Evolutionary conservation across 2,888 invertebrate species (phyloP).

Genomic region (Andrena bicolor): DNA sequence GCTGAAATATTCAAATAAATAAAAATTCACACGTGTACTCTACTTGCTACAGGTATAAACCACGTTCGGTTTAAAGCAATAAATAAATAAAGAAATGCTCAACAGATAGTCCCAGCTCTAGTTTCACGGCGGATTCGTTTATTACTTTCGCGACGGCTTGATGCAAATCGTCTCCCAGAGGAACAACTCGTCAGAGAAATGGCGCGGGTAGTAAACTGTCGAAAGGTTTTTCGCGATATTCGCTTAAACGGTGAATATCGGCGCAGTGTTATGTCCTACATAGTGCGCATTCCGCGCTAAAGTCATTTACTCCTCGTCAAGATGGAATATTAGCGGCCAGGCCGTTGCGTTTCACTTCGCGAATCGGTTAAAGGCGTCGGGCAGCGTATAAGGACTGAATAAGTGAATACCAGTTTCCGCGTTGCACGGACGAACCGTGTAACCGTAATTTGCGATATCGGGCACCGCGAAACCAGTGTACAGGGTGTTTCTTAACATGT

Average conservation of each 20-base stretch:
- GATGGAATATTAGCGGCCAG: constrained; percentile 56
- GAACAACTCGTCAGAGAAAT: not conserved
- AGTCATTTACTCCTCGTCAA: constrained; percentile 62
- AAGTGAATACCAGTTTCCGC: constrained; percentile 51
- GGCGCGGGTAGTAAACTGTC: constrained; percentile 34
- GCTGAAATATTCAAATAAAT: no score
- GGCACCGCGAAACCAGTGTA: not conserved
- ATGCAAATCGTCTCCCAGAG: not conserved
- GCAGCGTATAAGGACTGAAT: constrained; percentile 44
- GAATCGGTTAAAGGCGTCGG: constrained; percentile 44
- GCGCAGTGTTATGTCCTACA: constrained; percentile 56
- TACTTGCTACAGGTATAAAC: no score
- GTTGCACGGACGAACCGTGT: constrained; percentile 22
- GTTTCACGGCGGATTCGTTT: constrained; percentile 15
- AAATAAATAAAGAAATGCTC: no score
- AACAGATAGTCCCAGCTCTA: no score
- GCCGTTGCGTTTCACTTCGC: constrained; percentile 60
- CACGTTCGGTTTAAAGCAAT: not conserved
- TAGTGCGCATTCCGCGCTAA: constrained; percentile 46
- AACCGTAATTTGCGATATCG: constrained; percentile 35
- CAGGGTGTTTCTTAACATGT: no score
- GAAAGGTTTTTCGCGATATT: constrained; percentile 43
- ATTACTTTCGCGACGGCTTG: constrained; percentile 30
- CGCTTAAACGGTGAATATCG: constrained; percentile 42
- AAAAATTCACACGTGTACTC: no score